Evolutionary conservation across 2,113 vertebrate genomes (phyloP).

Genomic region (Phainopepla nitens): DNA sequence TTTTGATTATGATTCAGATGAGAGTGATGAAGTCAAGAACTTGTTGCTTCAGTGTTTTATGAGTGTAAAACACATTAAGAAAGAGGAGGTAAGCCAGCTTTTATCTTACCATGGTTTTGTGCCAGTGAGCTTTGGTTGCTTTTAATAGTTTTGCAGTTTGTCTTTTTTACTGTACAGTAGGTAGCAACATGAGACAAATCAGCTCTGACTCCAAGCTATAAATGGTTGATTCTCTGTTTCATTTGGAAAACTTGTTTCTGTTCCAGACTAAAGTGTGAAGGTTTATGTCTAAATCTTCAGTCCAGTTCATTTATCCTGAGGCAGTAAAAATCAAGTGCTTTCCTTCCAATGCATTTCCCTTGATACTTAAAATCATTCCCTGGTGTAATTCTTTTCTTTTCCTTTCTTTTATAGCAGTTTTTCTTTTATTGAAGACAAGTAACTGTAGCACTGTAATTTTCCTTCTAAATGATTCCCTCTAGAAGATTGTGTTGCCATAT

Average conservation of each 20-base stretch:
- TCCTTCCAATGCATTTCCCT: neutral
- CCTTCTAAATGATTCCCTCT: neutral
- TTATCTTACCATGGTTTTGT: neutral
- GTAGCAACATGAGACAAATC: neutral
- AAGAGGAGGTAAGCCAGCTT: conserved; percentile 80
- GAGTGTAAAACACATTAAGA: conserved; percentile 74
- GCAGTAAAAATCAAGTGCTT: neutral
- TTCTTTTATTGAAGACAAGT: neutral
- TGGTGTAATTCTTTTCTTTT: neutral
- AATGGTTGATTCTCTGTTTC: neutral
- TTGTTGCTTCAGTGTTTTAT: conserved; percentile 87
- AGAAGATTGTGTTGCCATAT: neutral
- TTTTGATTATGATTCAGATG: conserved; percentile 82
- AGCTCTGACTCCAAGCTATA: neutral
- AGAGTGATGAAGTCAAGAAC: conserved; percentile 80
- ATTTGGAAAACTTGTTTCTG: neutral
- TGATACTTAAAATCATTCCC: neutral
- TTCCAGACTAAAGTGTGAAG: neutral
- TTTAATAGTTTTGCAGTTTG: neutral
- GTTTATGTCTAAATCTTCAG: neutral
- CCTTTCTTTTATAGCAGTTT: neutral
- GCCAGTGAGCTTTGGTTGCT: neutral
- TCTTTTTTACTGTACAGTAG: neutral
- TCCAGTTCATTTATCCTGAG: neutral
- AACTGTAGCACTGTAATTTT: neutral